These are phyloP conservation scores for Calliphora vomitoria DNA, from an alignment of 2,888 invertebrate species.

Conservation along the genomic window DNA sequence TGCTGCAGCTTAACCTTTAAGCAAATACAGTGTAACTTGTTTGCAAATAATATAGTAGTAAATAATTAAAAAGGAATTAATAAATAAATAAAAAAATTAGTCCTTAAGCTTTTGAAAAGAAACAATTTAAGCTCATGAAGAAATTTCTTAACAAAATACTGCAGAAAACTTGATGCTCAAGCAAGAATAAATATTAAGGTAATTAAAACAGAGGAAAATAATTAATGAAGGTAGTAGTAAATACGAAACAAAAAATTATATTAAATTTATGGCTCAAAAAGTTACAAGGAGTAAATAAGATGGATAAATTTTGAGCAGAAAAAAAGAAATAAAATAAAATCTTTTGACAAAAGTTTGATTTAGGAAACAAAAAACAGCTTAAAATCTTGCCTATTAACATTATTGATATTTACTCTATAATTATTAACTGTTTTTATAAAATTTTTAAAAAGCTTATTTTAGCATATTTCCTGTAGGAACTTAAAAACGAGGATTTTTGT, in stretches of 20 bases:
- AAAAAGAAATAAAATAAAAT: not conserved
- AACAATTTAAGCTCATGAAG: slow-evolving; percentile 31
- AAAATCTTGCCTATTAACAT: not conserved
- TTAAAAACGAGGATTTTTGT: no score
- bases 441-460: no score
- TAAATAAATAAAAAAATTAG: slow-evolving; percentile 33
- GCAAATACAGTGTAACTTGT: not conserved
- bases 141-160: slow-evolving; percentile 13
- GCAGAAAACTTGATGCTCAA: not conserved
- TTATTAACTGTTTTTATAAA: no score
- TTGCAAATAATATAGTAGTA: slow-evolving; percentile 41
- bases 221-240: slow-evolving; percentile 36
- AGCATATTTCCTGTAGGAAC: no score
- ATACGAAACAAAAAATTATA: slow-evolving; percentile 6
- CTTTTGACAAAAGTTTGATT: no score
- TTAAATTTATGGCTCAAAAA: not conserved
- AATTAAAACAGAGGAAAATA: slow-evolving; percentile 53
- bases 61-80: slow-evolving; percentile 49
- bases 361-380: no score
- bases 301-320: no score
- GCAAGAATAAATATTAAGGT: slow-evolving; percentile 20
- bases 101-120: slow-evolving; percentile 36
- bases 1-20: not conserved
- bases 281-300: not conserved
- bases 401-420: no score